Base-by-base conservation (phyloP, 1,140 invertebrate genomes). In the Drosophila pruinosa region DNA sequence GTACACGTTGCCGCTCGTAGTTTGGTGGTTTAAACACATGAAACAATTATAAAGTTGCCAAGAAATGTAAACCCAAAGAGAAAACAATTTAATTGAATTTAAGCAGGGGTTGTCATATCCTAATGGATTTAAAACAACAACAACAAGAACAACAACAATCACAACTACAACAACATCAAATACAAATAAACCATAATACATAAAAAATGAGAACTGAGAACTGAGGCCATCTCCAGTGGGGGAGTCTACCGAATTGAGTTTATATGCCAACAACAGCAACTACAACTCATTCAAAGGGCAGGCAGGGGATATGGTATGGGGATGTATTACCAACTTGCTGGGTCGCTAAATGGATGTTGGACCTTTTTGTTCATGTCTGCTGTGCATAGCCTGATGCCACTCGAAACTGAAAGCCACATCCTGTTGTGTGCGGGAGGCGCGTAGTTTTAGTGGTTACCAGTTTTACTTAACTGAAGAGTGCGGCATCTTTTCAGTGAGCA, bases 1-100 rank as follows among this genome's bases (percentile, higher is more conserved):
- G 58, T 45, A 41, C 14, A 48, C 50, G 61, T 31, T 52, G 56
- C 31, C 47, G 24, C 19, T 57, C 17, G 61, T 75, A 65, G 70
- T 73, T 41, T 73, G 59, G 70, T 81, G 81, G 81, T 78, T 86
- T 86, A 86, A 86, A 88, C 82, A 88, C 82, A 86, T 86, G 82
- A 86, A 86, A 86, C 81, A 86, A 86, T 86, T 86, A 86, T 86
- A 86, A 86, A 86, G 81, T 86, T 86, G 73, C 74, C 74, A 78
- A 88, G 82, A 88, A 86, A 88, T 86, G 82, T 86, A 86, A 86
- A 78, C 81, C 81, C 82, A 72, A 78, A 86, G 82, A 88, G 82
- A 82, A 86, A 86, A 88, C 81, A 86, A 88, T 86, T 86, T 86
- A 86, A 86, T 86, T 86, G 81, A 86, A 86, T 86, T 88, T 81